phyloP scores from a whole-genome alignment of 2,888 invertebrate genomes.

The Caenorhabditis sp. region DNA sequence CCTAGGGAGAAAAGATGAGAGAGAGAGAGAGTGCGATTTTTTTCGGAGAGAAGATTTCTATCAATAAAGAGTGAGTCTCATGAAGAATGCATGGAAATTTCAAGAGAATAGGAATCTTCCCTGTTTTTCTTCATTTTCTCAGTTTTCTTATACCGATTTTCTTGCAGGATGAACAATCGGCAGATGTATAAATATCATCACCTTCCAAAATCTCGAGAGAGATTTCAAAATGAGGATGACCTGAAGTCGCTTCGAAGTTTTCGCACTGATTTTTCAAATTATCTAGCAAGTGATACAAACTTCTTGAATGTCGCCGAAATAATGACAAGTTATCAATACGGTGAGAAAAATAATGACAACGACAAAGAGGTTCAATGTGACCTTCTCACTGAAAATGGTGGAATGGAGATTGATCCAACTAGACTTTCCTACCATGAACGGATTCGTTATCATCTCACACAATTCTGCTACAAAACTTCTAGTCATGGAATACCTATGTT shows the following conservation, averaged over 20 bases:
- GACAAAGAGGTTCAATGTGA: slow-evolving; percentile 60
- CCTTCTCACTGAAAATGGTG: slow-evolving; percentile 60
- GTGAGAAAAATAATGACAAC: slow-evolving; percentile 54
- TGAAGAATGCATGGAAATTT: slow-evolving; percentile 8
- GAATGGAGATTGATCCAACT: slow-evolving; percentile 60
- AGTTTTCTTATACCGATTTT: too few species aligned
- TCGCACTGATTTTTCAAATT: slow-evolving; percentile 47
- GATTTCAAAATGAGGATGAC: slow-evolving; percentile 36
- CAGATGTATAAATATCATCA: slow-evolving; percentile 27
- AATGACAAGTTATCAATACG: slow-evolving; percentile 48
- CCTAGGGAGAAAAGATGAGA: background rate
- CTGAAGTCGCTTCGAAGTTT: slow-evolving; percentile 43
- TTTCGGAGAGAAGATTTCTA: background rate
- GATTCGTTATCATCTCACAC: slow-evolving; percentile 60
- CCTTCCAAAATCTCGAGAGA: slow-evolving; percentile 12
- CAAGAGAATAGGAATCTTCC: background rate
- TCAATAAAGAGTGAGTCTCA: background rate
- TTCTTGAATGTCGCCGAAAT: slow-evolving; percentile 51
- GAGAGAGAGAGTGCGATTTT: slow-evolving; percentile 12
- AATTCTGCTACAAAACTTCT: slow-evolving; percentile 67
- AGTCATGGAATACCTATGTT: slow-evolving; percentile 67
- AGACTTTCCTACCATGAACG: slow-evolving; percentile 58
- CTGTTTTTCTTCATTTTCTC: background rate
- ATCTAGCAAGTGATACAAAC: slow-evolving; percentile 56
- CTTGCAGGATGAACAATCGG: slow-evolving; percentile 15